phyloP scores from a whole-genome alignment of 1,140 invertebrate genomes.

The Atta colombica region DNA sequence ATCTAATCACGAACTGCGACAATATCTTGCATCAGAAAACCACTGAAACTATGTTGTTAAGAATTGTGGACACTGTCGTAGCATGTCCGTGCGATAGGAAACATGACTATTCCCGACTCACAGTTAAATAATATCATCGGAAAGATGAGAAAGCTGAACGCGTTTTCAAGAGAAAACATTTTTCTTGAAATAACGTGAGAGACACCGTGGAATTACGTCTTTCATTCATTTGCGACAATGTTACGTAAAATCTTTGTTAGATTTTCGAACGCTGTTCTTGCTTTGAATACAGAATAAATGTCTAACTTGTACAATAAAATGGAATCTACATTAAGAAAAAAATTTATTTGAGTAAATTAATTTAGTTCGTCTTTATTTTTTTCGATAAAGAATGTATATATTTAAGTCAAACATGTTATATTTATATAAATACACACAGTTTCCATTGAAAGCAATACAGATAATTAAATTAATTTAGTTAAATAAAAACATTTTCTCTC shows the following conservation, averaged over 20 bases:
- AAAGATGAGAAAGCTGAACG: conserved; percentile 37
- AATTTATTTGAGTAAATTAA: too few relatives aligned
- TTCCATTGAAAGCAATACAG: too few relatives aligned
- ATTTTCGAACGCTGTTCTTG: neutral
- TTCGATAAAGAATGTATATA: too few relatives aligned
- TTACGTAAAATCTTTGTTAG: neutral
- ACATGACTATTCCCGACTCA: conserved; percentile 17
- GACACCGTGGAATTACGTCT: neutral
- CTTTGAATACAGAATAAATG: neutral
- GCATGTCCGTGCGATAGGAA: neutral
- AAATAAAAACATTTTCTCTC: too few relatives aligned
- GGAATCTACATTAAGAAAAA: too few relatives aligned
- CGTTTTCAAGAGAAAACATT: conserved; percentile 36
- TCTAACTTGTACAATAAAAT: neutral
- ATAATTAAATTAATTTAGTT: too few relatives aligned
- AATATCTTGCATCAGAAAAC: conserved; percentile 52
- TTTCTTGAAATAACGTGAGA: conserved; percentile 18
- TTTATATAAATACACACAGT: too few relatives aligned
- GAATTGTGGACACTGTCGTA: conserved; percentile 20
- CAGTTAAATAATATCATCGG: conserved; percentile 42
- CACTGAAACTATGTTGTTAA: neutral
- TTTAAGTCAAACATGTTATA: too few relatives aligned
- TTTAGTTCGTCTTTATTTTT: too few relatives aligned
- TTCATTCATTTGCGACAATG: conserved; percentile 3
- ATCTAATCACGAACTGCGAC: conserved; percentile 21